Conservation (phyloP, 2,797 vertebrate species). For the Falco biarmicus region DNA sequence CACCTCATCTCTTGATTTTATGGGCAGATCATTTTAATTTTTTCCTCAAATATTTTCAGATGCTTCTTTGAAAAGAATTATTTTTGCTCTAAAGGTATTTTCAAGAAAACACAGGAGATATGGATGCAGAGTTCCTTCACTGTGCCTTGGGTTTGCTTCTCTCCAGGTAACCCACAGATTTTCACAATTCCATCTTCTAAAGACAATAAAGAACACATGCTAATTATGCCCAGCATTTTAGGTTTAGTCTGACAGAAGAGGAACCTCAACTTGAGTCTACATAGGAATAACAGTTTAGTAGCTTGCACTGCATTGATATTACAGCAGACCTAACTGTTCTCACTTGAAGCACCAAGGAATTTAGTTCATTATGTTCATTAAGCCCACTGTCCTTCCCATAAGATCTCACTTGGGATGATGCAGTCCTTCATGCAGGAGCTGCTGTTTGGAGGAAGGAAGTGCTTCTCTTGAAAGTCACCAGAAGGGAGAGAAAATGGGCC, state of each 20-base stretch:
- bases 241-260: not conserved
- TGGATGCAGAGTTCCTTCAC: not conserved
- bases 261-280: not conserved
- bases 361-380: too few relatives aligned
- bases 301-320: not conserved
- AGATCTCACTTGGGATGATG: not conserved
- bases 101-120: not conserved
- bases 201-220: not conserved
- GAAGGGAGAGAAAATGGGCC: not conserved
- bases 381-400: not conserved
- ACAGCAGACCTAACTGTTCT: too few relatives aligned
- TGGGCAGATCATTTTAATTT: accelerated
- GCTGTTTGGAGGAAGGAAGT: not conserved
- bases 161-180: not conserved
- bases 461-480: not conserved
- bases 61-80: not conserved
- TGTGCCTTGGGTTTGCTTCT: not conserved
- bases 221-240: not conserved
- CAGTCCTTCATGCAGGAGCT: not conserved
- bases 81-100: not conserved
- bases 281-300: not conserved
- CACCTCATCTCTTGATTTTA: not conserved
- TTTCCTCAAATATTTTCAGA: not conserved
- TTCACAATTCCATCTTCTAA: not conserved
- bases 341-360: too few relatives aligned